A percentile compares a stretch with the other conserved stretches of the same genome.
Conservation (phyloP, 1,140 invertebrate species). For the Dreissena rostriformis region DNA sequence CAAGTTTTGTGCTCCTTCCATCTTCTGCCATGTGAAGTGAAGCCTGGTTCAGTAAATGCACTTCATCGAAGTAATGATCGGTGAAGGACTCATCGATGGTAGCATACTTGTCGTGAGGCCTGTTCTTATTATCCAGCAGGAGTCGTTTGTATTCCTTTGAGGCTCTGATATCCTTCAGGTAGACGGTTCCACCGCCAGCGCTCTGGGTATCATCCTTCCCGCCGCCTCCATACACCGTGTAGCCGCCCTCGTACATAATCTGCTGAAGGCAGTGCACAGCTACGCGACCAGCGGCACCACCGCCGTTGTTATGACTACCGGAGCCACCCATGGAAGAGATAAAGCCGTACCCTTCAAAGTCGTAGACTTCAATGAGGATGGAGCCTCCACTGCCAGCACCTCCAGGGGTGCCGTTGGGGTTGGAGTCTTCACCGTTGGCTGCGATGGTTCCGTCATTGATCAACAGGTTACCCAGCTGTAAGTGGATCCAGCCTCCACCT, state of each 20-base stretch:
- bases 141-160: constrained; percentile 61
- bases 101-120: constrained; percentile 68
- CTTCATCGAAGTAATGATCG: constrained; percentile 69
- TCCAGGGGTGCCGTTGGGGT: constrained; percentile 43
- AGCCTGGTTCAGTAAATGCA: constrained; percentile 67
- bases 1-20: constrained; percentile 51
- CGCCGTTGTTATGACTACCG: constrained; percentile 61
- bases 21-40: constrained; percentile 66
- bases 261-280: constrained; percentile 62
- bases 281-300: constrained; percentile 71
- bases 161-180: constrained; percentile 66
- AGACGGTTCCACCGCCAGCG: constrained; percentile 71
- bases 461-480: constrained; percentile 63
- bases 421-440: constrained; percentile 61
- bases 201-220: constrained; percentile 53
- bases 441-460: constrained; percentile 72
- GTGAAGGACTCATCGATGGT: constrained; percentile 64
- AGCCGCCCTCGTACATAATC: constrained; percentile 67
- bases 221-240: constrained; percentile 62
- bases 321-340: constrained; percentile 68
- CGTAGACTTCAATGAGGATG: constrained; percentile 67
- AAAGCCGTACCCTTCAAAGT: constrained; percentile 70
- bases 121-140: constrained; percentile 65
- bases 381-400: constrained; percentile 74
- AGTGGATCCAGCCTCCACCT: constrained; percentile 67